A percentile compares a stretch with the other conserved stretches of the same genome.
phyloP scores from a whole-genome alignment of 2,113 vertebrate species.

The Coptodon bakossiorum region DNA sequence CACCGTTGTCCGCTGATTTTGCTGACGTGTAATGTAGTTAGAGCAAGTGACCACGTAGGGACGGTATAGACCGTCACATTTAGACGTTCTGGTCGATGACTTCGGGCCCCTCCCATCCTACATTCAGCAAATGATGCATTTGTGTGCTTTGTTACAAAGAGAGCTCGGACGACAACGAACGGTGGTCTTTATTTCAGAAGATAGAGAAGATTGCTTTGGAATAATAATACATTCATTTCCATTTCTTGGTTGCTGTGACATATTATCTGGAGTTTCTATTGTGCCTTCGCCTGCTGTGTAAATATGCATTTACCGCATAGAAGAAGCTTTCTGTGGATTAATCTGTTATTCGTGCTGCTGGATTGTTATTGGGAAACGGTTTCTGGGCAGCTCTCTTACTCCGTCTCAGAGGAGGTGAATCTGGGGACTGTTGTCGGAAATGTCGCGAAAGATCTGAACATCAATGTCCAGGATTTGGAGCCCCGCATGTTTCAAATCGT shows the following conservation, averaged over 20 bases:
- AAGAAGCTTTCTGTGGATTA: neutral
- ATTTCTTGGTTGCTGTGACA: neutral
- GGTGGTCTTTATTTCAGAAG: neutral
- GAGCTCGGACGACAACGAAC: neutral
- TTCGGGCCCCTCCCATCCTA: neutral
- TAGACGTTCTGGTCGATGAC: neutral
- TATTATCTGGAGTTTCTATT: neutral
- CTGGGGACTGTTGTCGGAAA: slow-evolving; percentile 62
- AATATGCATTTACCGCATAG: neutral
- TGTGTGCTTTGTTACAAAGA: neutral
- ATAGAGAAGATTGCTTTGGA: fast-evolving
- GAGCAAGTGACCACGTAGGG: slow-evolving; percentile 11
- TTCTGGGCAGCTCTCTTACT: slow-evolving; percentile 52
- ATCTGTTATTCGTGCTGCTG: neutral
- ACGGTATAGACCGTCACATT: slow-evolving; percentile 45
- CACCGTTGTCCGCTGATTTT: neutral
- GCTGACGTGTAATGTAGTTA: neutral
- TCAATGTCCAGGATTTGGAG: slow-evolving; percentile 49
- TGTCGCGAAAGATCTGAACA: slow-evolving; percentile 58
- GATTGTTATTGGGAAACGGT: neutral
- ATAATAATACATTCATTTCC: neutral
- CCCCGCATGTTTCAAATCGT: slow-evolving; percentile 48
- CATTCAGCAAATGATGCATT: neutral
- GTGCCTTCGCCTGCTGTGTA: fast-evolving
- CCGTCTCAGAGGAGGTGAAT: slow-evolving; percentile 59